phyloP scores from a whole-genome alignment of 2,113 vertebrate genomes.

The Cyanistes caeruleus region DNA sequence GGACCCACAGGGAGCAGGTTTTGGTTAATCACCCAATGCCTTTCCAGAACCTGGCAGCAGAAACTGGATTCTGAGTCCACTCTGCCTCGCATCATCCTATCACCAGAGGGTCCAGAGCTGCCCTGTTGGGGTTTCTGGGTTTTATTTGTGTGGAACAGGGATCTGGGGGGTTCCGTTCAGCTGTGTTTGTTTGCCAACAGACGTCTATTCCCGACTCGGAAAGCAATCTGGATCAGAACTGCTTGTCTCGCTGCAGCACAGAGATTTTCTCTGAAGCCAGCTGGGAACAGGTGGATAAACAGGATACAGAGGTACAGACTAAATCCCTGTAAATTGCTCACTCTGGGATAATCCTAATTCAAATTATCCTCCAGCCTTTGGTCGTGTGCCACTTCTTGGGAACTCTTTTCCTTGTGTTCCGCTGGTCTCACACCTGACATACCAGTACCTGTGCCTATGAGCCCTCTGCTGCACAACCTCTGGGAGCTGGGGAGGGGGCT shows the following conservation, averaged over 20 bases:
- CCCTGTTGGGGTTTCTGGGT: background rate
- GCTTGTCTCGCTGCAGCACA: slow-evolving; percentile 96
- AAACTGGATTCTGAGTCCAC: background rate
- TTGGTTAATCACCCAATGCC: background rate
- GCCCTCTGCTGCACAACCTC: slow-evolving; percentile 16
- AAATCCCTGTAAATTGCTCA: slow-evolving; percentile 62
- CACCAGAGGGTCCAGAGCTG: background rate
- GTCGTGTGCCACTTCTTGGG: background rate
- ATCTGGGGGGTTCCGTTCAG: slow-evolving; percentile 71
- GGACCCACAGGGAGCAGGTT: background rate
- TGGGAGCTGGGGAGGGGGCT: background rate
- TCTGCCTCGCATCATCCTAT: background rate
- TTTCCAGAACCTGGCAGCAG: background rate
- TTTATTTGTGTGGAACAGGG: background rate
- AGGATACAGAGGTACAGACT: slow-evolving; percentile 93
- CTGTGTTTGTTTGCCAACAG: slow-evolving; percentile 86
- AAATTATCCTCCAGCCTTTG: background rate
- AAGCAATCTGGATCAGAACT: slow-evolving; percentile 94
- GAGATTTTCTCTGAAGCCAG: slow-evolving; percentile 98
- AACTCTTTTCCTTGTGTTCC: background rate
- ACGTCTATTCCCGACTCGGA: slow-evolving; percentile 93
- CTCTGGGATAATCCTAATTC: background rate
- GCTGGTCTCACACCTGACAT: background rate
- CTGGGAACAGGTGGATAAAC: slow-evolving; percentile 99
- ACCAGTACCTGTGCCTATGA: slow-evolving; percentile 43